A percentile compares a stretch with the other conserved stretches of the same genome.
Conservation (phyloP, 2,113 vertebrate species). For the Mustela lutreola region DNA sequence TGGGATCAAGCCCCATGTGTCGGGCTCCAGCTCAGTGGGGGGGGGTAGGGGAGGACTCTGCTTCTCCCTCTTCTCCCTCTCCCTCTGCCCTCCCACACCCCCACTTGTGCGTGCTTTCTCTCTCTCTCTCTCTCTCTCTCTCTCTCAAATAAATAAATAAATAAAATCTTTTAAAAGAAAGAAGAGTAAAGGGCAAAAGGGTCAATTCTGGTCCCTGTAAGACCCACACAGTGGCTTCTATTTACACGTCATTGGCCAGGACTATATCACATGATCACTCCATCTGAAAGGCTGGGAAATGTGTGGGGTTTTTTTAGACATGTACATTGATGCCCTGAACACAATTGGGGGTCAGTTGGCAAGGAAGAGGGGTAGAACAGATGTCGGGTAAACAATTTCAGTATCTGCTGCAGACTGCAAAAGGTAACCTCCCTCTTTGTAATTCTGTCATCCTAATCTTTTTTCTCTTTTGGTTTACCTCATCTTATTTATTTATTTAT, state of each 20-base stretch:
- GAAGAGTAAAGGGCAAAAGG: neutral
- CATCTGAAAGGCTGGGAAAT: neutral
- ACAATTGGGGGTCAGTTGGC: slow-evolving; percentile 1
- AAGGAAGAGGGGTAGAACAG: neutral
- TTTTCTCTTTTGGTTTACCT: neutral
- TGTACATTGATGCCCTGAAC: neutral
- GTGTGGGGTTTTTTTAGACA: neutral
- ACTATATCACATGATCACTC: neutral
- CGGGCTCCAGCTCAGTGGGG: neutral
- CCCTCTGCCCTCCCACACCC: neutral
- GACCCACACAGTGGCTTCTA: neutral
- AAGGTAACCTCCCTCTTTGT: neutral
- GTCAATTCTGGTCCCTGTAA: neutral
- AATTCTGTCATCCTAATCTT: slow-evolving; percentile 25
- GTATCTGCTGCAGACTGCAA: neutral
- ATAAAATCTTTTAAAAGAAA: neutral
- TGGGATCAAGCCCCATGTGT: neutral
- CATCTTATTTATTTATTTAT: too few relatives aligned
- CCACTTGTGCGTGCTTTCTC: neutral
- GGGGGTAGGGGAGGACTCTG: neutral
- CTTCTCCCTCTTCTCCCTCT: neutral
- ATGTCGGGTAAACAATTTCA: neutral
- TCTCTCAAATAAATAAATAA: neutral
- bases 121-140: neutral
- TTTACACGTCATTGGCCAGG: neutral